Evolutionary conservation across 2,797 vertebrate genomes (phyloP), one percentile per base, ranked within the genome.

Genomic region (Bucorvus abyssinicus): DNA sequence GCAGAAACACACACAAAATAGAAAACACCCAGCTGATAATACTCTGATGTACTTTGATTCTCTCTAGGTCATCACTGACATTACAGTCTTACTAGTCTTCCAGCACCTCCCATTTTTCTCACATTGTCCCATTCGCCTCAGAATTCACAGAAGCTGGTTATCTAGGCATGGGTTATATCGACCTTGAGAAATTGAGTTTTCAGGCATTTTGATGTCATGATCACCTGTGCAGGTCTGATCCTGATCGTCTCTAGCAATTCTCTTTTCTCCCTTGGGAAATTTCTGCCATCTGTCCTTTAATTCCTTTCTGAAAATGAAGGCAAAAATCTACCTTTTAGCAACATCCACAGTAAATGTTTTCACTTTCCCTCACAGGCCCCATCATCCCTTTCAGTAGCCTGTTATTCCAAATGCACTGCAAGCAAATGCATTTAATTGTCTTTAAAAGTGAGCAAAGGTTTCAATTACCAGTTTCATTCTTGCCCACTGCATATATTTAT

Each of bases 201-300:
- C 93, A 95, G 80, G 86, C 92, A 92, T 90, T 93, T 91, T 7
- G 15, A 96, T 96, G 97, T 94, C 90, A 60, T 74, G 91, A 96
- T 97, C 94, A 96, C 96, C 95, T 96, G 87, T 93, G 91, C 68
- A 92, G 94, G 96, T 95, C 94, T 95, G 90, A 97, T 96, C 89
- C 93, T 89, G 93, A 94, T 97, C 96, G 96, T 94, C 91, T 84
- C 84, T 71, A 81, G 91, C 93, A 97, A 97, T 97, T 96, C 84
- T 42, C 52, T 95, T 91, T 93, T 91, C 67, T 96, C 96, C 83
- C 94, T 76, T 93, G 95, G 96, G 97, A 97, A 96, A 96, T 97
- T 95, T 96, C 93, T 92, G 90, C 96, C 97, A 97, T 97, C 96
- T 97, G 97, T 93, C 93, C 88, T 74, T 49, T 79, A 92, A 91